Conservation (phyloP, 2,888 invertebrate genomes). For the Callimorpha dominula region DNA sequence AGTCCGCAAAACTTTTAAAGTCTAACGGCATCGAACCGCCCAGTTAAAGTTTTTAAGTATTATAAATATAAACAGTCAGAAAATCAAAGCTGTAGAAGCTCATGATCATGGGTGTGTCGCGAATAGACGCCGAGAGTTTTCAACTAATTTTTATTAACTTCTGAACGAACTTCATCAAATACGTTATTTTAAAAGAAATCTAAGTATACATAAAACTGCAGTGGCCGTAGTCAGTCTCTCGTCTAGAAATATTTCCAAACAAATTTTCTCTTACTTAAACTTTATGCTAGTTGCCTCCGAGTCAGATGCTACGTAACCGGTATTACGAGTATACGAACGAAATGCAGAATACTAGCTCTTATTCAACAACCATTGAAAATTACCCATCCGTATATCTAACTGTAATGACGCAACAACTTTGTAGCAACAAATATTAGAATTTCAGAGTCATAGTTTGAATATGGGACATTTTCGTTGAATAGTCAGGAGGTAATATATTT, state of each 20-base stretch:
- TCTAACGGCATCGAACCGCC: not conserved
- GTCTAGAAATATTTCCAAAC: conserved; percentile 72
- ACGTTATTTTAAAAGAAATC: conserved; percentile 60
- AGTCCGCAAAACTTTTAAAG: not conserved
- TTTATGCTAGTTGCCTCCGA: conserved; percentile 77
- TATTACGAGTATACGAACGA: conserved; percentile 62
- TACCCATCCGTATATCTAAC: conserved; percentile 58
- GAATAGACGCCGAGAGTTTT: conserved; percentile 49
- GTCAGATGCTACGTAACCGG: conserved; percentile 70
- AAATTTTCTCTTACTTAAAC: conserved; percentile 74
- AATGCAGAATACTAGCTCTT: conserved; percentile 61
- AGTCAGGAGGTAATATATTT: not conserved
- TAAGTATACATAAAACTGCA: conserved; percentile 62
- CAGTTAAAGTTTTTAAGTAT: conserved; percentile 24
- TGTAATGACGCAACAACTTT: conserved; percentile 45
- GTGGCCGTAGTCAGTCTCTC: conserved; percentile 69
- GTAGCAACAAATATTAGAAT: conserved; percentile 46
- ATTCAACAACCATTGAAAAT: conserved; percentile 63
- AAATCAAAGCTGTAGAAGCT: conserved; percentile 9
- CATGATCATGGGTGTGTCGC: conserved; percentile 42
- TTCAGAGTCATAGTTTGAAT: conserved; percentile 20
- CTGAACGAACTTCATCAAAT: conserved; percentile 53
- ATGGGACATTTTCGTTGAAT: conserved; percentile 21
- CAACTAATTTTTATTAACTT: conserved; percentile 69
- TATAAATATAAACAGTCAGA: conserved; percentile 37